Evolutionary conservation across 2,113 vertebrate species (phyloP).

Genomic region (Meleagris gallopavo): DNA sequence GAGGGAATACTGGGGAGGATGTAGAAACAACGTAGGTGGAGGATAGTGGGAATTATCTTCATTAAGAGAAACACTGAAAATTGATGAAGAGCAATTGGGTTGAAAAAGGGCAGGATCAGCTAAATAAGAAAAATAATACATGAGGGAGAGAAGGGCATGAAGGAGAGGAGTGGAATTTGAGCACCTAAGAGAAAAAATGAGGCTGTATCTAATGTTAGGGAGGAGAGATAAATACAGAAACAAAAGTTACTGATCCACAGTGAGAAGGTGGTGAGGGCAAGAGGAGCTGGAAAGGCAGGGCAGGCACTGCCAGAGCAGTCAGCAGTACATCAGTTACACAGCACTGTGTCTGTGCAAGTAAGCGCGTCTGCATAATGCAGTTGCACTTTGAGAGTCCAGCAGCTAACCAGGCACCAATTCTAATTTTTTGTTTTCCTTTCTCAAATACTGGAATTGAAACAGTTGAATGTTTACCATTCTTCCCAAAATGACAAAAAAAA

Average conservation of each 20-base stretch:
- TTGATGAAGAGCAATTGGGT: background rate
- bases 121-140: background rate
- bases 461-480: background rate
- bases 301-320: background rate
- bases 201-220: background rate
- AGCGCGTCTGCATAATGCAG: background rate
- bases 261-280: background rate
- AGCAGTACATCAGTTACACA: background rate
- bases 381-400: background rate
- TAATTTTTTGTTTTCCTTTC: background rate
- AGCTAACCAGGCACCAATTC: background rate
- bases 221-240: background rate
- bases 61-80: background rate
- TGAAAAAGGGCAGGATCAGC: background rate
- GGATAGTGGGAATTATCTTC: background rate
- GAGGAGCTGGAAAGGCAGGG: accelerated
- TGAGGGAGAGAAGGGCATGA: background rate
- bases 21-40: background rate
- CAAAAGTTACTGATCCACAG: background rate
- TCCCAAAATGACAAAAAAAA: background rate
- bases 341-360: background rate
- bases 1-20: background rate
- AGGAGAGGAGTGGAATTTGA: background rate
- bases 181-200: background rate
- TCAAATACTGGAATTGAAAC: background rate